Evolutionary conservation across 2,888 invertebrate genomes (phyloP), one percentile per base, ranked within the genome.

Genomic region (Lasioglossum calceatum): DNA sequence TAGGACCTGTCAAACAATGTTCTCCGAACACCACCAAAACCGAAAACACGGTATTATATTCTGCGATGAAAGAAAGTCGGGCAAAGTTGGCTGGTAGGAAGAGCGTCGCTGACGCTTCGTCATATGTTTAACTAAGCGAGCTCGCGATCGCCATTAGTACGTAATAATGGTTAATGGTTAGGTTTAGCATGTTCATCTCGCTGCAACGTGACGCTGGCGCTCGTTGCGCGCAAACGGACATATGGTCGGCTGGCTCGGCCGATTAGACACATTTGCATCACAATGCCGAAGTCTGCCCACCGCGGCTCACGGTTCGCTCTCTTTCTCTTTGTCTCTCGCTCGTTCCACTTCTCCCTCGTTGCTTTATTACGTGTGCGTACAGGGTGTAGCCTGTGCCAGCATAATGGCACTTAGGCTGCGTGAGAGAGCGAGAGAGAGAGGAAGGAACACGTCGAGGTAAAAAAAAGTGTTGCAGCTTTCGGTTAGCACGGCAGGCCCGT

Each of bases 181-280:
- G 88, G 92, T 92, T 91, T 92, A 91, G 91, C 91, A 82, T 92
- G 91, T 91, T 88, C 88, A 80, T 89, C 89, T 88, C 90, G 82
- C 75, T 87, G 82, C 77, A 88, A 85, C 86, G 86, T 88, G 88
- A 86, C 75, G 83, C 86, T 86, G 87, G 77, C 77, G 86, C 85
- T 87, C 84, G 85, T 91, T 82, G 91, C 71, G 87, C 86, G 82
- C 88, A 90, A 94, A 93, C 94, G 94, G 94, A 94, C 94, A 94
- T 94, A 94, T 94, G 94, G 94, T 94, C 94, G 94, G 92, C 93
- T 93, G 93, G 93, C 93, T 94, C 94, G 93, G 92, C 94, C 94
- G 94, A 94, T 94, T 94, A 94, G 94, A 94, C 94, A 94, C 94
- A 94, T 94, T 94, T 94, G 94, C 94, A 94, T 94, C 90, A 94